Base-by-base conservation (phyloP, 64 coral and sea anemone genomes). In the Platygyra sinensis region DNA sequence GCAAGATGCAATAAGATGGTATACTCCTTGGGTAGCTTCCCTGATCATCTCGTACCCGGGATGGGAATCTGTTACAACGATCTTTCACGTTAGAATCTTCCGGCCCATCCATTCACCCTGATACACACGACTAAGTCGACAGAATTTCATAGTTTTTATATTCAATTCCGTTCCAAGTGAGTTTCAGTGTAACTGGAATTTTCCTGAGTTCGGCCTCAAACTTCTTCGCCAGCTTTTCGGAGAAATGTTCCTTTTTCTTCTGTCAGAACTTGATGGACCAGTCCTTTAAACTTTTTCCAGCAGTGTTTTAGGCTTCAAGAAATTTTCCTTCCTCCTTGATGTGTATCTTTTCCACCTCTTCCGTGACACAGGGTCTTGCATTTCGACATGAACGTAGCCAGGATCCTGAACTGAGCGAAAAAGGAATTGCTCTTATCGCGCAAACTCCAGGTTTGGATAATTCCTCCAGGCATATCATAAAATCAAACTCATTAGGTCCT, bases 401-500 rank as follows among this genome's bases (percentile, higher is more conserved):
- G 92, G 92, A 22, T 93, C 92, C 9, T 17, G 86, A 89, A 93
- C 92, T 12, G 92, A 74, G 20, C 86, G 92, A 65, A 89, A n/a
- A 69, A 27, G 92, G 92, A 77, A 89, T 93, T 11, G 61, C 86
- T 89, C 83, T 89, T 10, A 54, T 67, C 39, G 65, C 29, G 50
- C 92, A 93, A 18, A 89, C 86, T 3, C 71, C 92, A 19, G 78
- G 29, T 60, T 55, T 25, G 15, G 86, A 93, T n/a, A 93, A 42
- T 31, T 93, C 55, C 2, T 57, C 88, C 19, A 93, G 11, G 64
- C 92, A 93, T 28, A 93, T 32, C 92, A 93, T 93, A 31, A 55
- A 93, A 83, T 93, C 92, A 19, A 93, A 93, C 60, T 93, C 92
- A 36, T 93, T 81, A 2, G 92, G 92, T 16, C 88, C 77, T 63